Percentiles rank a stretch among this genome's conserved stretches.
Conservation (phyloP, 2,113 vertebrate species). For the Manacus vitellinus region DNA sequence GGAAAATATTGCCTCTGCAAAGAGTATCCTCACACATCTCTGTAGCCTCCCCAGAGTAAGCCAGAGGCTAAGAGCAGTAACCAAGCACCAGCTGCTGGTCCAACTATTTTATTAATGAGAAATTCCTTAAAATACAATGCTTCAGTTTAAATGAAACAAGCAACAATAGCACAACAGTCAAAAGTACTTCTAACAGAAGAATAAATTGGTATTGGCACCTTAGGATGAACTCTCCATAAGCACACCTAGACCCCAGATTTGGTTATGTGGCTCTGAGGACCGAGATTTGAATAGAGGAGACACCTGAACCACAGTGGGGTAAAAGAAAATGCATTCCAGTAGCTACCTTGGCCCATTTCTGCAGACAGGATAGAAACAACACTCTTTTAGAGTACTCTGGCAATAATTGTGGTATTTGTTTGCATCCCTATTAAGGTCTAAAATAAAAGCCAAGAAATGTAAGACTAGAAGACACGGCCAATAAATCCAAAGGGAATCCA, state of each 20-base stretch:
- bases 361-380: background rate
- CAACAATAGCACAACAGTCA: background rate
- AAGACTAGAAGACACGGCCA: background rate
- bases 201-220: background rate
- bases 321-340: background rate
- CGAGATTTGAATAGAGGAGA: background rate
- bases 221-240: background rate
- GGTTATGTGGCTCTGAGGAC: background rate
- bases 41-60: background rate
- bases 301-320: background rate
- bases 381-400: background rate
- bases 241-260: background rate
- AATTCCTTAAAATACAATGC: background rate
- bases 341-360: background rate
- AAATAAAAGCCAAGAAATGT: background rate
- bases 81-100: background rate
- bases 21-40: background rate
- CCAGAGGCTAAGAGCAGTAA: background rate
- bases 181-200: background rate
- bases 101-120: background rate
- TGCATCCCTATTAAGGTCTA: background rate
- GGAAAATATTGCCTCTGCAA: background rate
- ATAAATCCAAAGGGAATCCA: background rate
- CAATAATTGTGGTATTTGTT: background rate
- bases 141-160: background rate